Evolutionary conservation across 2,797 vertebrate species (phyloP).

Genomic region (Pangasius sanitwongsei): DNA sequence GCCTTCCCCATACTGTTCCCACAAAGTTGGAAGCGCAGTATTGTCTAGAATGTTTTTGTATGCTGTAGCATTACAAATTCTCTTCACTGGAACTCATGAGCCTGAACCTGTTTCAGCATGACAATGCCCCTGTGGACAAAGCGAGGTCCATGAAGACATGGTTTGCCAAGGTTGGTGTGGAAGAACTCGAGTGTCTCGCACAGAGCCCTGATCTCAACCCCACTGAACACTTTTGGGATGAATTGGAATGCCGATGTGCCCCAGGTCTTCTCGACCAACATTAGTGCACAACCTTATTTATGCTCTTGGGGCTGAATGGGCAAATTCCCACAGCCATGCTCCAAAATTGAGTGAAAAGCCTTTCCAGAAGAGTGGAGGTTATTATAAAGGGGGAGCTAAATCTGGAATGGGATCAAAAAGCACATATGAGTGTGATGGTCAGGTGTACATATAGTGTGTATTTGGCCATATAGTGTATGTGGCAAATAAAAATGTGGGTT

Average conservation of each 20-base stretch:
- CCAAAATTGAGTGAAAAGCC: not conserved
- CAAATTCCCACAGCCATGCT: not conserved
- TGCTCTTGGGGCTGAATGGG: not conserved
- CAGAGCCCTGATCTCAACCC: constrained; percentile 4
- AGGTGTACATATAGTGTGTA: not conserved
- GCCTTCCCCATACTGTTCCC: not conserved
- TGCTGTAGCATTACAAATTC: not conserved
- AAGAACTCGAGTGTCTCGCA: too few species aligned
- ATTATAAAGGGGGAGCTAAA: not conserved
- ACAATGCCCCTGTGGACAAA: not conserved
- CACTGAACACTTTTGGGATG: not conserved
- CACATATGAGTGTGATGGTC: too few species aligned
- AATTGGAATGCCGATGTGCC: not conserved
- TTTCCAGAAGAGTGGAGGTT: not conserved
- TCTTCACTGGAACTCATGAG: not conserved
- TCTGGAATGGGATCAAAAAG: not conserved
- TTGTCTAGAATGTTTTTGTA: not conserved
- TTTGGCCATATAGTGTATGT: not conserved
- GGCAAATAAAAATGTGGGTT: not conserved
- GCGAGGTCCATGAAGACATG: not conserved
- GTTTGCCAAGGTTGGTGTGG: not conserved
- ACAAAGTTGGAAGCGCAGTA: not conserved
- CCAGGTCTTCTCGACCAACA: not conserved
- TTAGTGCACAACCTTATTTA: not conserved
- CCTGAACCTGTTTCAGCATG: too few species aligned